Base-by-base conservation (phyloP, 2,888 invertebrate genomes). In the Cosmorhoe ocellata region DNA sequence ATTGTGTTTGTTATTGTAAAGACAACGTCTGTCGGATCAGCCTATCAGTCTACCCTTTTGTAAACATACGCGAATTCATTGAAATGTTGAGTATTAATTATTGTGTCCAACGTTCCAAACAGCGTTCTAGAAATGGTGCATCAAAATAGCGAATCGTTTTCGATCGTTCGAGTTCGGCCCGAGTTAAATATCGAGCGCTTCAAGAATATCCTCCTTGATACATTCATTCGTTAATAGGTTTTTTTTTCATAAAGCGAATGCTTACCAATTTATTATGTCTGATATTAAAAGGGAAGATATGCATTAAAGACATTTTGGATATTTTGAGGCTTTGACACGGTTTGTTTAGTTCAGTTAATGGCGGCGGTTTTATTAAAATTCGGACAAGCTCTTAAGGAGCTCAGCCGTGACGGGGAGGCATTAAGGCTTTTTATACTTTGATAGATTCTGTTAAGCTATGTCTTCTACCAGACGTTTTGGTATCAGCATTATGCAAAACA, bases 171-270 rank as follows among this genome's bases (percentile, higher is more conserved):
- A 36, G 11, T 22, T 36, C 6, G 6, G 9, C 12, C 32, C 1
- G 1, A 33, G 1, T 10, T 1, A n/a, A 26, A 31, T 24, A 28
- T 53, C 50, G 46, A 38, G 13, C 6, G 47, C 22, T 30, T 27
- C 38, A 48, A 42, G 3, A 71, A 79, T 84, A 67, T 9, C 9
- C 59, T 61, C 73, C 77, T 79, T 84, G 83, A 88, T 88, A 37
- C 86, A 83, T 88, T 85, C 76, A 78, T 74, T 81, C 82, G 86
- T 88, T 89, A 88, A 89, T 89, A 89, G 84, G 85, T 86, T 87
- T 87, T 88, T 79, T 84, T 83, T 85, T 87, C 88, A 88, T 86
- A 89, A 89, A 83, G 85, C 79, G 87, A 88, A 89, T 88, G 85
- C 74, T 87, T 84, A 86, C 88, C 87, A 86, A 89, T 90, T 89